Evolutionary conservation across 2,797 vertebrate genomes (phyloP).

Genomic region (Vespertilio murinus): DNA sequence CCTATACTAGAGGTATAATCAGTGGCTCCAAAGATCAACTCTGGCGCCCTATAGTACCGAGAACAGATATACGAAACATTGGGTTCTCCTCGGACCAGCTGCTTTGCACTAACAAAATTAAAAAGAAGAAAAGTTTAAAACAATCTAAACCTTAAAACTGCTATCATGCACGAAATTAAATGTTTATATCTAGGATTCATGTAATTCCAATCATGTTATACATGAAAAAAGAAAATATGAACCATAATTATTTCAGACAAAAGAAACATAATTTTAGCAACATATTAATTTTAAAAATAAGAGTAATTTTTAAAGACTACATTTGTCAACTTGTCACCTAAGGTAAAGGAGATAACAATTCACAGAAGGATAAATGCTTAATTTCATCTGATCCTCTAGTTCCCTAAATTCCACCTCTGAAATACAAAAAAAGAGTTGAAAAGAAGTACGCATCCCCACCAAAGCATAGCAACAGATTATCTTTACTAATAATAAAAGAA

Average conservation of each 20-base stretch:
- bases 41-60: conserved; percentile 98
- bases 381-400: conserved; percentile 20
- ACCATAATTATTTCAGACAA: neutral
- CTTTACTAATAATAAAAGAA: too few species aligned
- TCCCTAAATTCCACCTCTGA: conserved; percentile 24
- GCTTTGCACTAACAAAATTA: conserved; percentile 91
- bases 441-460: neutral
- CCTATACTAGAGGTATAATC: conserved; percentile 99
- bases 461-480: neutral
- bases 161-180: neutral
- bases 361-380: neutral
- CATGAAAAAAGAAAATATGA: conserved; percentile 37
- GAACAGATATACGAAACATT: conserved; percentile 99
- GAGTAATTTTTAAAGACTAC: conserved; percentile 26
- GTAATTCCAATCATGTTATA: conserved; percentile 11
- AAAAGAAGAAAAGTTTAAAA: conserved; percentile 39
- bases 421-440: conserved; percentile 16
- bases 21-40: conserved; percentile 99
- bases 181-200: neutral
- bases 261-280: conserved; percentile 14
- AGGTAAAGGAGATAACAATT: conserved; percentile 35
- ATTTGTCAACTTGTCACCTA: neutral
- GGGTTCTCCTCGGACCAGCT: conserved; percentile 98
- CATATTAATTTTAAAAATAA: neutral
- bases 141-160: conserved; percentile 28